phyloP scores from a whole-genome alignment of 1,140 invertebrate species.

The Andrena cerasifolii region DNA sequence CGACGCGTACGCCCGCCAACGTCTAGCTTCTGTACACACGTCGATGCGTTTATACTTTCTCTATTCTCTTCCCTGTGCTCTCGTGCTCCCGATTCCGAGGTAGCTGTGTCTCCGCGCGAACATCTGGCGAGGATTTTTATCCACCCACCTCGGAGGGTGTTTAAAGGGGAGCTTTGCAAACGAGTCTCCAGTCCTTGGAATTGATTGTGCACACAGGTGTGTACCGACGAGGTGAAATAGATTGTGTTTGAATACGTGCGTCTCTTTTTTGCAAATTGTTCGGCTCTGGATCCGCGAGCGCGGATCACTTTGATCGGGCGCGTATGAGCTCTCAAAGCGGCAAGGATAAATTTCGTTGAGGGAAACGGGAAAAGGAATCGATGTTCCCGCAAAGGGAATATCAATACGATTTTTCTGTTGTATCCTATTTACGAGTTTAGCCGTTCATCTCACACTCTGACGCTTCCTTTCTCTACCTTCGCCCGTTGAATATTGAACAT shows the following conservation, averaged over 20 bases:
- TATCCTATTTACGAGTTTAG: constrained; percentile 31
- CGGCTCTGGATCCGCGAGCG: not conserved
- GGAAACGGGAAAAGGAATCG: constrained; percentile 29
- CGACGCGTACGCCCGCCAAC: constrained; percentile 45
- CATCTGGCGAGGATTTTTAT: too few species aligned
- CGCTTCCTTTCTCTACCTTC: constrained; percentile 11
- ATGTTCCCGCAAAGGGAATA: constrained; percentile 37
- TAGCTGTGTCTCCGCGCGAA: too few species aligned
- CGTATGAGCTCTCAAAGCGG: not conserved
- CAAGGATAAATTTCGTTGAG: constrained; percentile 28
- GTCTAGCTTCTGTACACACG: constrained; percentile 1
- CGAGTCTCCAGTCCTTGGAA: not conserved
- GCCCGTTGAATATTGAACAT: constrained; percentile 31
- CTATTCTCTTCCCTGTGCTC: not conserved
- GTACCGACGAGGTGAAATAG: not conserved
- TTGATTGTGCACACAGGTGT: not conserved
- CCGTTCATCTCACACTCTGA: constrained; percentile 7
- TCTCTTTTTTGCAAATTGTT: not conserved
- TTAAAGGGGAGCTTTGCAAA: not conserved
- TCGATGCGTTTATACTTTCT: constrained; percentile 19
- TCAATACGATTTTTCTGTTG: constrained; percentile 23
- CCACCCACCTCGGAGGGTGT: not conserved
- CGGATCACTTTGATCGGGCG: constrained; percentile 20
- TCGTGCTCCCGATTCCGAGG: not conserved
- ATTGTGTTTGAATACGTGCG: not conserved